These are phyloP conservation scores for Pelodiscus sinensis DNA, from an alignment of 2,113 vertebrate genomes.

Conservation along the genomic window DNA sequence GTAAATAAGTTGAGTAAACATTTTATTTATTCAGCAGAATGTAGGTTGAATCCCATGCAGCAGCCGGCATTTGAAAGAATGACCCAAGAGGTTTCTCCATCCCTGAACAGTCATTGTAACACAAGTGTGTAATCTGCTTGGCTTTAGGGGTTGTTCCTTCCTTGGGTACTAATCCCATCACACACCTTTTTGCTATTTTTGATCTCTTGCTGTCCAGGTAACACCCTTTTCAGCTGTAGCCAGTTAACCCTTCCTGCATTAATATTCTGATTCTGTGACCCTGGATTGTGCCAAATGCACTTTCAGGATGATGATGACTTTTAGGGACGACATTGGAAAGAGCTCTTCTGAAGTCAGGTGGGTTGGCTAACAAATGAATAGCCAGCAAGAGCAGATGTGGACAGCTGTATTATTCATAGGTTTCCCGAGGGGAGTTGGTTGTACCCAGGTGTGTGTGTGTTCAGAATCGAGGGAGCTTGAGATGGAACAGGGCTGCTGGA, in stretches of 20 bases:
- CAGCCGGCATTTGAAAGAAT: neutral
- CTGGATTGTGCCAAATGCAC: neutral
- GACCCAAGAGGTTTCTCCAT: neutral
- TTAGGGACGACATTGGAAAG: neutral
- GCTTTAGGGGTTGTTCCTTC: neutral
- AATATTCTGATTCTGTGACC: neutral
- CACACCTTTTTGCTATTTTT: neutral
- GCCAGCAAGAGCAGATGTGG: neutral
- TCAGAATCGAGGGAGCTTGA: neutral
- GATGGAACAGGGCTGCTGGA: neutral
- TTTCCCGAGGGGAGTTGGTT: neutral
- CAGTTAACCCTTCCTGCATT: neutral
- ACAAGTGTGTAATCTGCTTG: neutral
- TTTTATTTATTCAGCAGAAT: neutral
- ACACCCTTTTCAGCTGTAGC: neutral
- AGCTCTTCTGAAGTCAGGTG: neutral
- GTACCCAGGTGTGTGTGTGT: neutral
- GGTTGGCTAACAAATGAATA: neutral
- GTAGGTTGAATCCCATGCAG: no score
- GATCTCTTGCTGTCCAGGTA: neutral
- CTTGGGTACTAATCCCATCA: neutral
- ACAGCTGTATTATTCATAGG: conserved; percentile 2
- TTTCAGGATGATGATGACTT: neutral
- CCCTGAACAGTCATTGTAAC: neutral
- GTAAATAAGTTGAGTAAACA: neutral